These are phyloP conservation scores for Parnassius mnemosyne DNA, from an alignment of 2,888 invertebrate genomes.

Conservation along the genomic window DNA sequence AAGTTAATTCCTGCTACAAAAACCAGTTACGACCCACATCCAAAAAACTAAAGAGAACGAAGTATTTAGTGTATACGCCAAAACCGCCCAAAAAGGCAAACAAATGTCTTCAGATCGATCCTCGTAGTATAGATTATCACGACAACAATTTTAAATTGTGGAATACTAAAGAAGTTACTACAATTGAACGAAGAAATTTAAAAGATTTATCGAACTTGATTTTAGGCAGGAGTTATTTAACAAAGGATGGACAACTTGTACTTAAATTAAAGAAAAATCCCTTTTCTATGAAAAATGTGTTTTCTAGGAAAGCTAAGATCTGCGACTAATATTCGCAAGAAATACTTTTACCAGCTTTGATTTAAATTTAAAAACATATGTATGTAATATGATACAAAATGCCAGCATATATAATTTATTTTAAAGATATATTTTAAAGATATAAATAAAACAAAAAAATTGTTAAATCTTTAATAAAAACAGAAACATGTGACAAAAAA, in stretches of 20 bases:
- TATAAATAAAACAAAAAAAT: too few species aligned
- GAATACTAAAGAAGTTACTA: conserved; percentile 14
- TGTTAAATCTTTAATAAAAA: too few species aligned
- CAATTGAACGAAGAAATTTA: not conserved
- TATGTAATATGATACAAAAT: too few species aligned
- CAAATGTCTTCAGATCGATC: conserved; percentile 20
- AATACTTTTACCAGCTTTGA: not conserved
- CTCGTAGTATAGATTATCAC: conserved; percentile 10
- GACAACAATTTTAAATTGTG: conserved; percentile 20
- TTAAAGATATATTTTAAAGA: too few species aligned
- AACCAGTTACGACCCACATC: not conserved
- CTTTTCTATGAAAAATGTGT: conserved; percentile 15
- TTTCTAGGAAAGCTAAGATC: conserved; percentile 12
- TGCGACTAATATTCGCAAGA: not conserved
- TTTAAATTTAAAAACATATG: too few species aligned
- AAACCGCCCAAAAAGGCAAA: conserved; percentile 15
- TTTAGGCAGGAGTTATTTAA: conserved; percentile 11
- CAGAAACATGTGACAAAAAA: not conserved
- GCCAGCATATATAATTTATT: too few species aligned
- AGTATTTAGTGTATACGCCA: conserved; percentile 19
- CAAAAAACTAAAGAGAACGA: not conserved
- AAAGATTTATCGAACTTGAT: conserved; percentile 9
- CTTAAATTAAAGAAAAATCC: conserved; percentile 23
- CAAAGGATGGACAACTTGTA: conserved; percentile 9
- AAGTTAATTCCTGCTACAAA: not conserved